Conservation (phyloP, 2,113 vertebrate genomes). For the Athene noctua region DNA sequence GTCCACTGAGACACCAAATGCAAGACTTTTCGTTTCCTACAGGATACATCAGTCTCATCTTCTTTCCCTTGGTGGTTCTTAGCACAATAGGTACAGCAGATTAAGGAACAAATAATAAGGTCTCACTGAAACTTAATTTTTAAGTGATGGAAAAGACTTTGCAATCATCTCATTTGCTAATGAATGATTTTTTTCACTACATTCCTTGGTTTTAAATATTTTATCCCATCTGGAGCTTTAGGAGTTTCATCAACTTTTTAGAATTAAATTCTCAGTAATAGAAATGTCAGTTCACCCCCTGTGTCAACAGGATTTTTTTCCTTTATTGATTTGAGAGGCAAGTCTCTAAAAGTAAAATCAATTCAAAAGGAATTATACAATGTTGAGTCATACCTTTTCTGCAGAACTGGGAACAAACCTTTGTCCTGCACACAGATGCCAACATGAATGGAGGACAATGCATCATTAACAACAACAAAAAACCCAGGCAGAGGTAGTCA, state of each 20-base stretch:
- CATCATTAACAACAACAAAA: not conserved
- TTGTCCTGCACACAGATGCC: not conserved
- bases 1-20: slow-evolving; percentile 94
- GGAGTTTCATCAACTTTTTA: not conserved
- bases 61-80: slow-evolving; percentile 86
- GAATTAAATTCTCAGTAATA: not conserved
- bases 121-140: not conserved
- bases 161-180: not conserved
- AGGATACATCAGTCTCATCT: slow-evolving; percentile 81
- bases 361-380: slow-evolving; percentile 23
- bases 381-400: not conserved
- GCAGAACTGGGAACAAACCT: not conserved
- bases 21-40: slow-evolving; percentile 91
- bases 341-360: slow-evolving; percentile 27
- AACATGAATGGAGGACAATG: not conserved
- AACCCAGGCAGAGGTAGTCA: not conserved
- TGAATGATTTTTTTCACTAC: not conserved
- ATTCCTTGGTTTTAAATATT: not conserved
- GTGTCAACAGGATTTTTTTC: not conserved
- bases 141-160: not conserved
- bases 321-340: not conserved
- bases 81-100: slow-evolving; percentile 87
- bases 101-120: slow-evolving; percentile 77
- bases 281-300: not conserved
- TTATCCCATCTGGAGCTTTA: not conserved